Evolutionary conservation across 2,113 vertebrate species (phyloP), one percentile per base, ranked within the genome.

Genomic region (Naja naja): DNA sequence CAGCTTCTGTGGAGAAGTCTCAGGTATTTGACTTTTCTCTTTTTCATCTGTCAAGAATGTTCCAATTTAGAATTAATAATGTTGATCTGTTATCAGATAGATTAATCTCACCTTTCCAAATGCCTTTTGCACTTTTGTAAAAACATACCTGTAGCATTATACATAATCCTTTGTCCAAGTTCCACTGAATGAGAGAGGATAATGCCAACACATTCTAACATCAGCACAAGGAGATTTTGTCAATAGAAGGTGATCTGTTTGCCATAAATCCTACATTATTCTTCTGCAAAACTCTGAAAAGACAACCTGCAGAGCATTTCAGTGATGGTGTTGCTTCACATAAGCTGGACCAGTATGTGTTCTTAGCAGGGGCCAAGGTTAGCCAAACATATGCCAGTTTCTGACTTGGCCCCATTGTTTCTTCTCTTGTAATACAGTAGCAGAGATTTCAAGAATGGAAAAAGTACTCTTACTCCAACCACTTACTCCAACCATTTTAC

Each of bases 1-100:
- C 99, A 0, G 99, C 99, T 0, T 99, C 99, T 0, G 99, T 99
- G 94, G 99, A 99, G 93, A 99, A 99, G 94, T 99, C 99, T 49
- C 99, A 99, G 99, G 99, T 99, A 97, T 30, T 34, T 60, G 54
- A 93, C 1, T 0, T 0, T 93, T 93, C 93, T 1, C 23, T 49
- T 60, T 20, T 43, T 64, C 3, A 1, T 1, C 90, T 23, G 55
- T 69, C 89, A 0, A n/a, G 23, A 52, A 23, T 5, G 2, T 2
- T 10, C n/a, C 53, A 52, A 18, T 60, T 81, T 4, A 81, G 23
- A 25, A 52, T 58, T 34, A 11, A 55, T 34, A 53, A 20, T 0
- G 56, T 96, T 53, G 52, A 18, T 34, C 25, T 54, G 27, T 22
- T 22, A 22, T 7, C 20, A 22, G 18, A 20, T 34, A 93, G 91